Evolutionary conservation across 2,113 vertebrate genomes (phyloP).

Genomic region (Anser brachyrhynchus): DNA sequence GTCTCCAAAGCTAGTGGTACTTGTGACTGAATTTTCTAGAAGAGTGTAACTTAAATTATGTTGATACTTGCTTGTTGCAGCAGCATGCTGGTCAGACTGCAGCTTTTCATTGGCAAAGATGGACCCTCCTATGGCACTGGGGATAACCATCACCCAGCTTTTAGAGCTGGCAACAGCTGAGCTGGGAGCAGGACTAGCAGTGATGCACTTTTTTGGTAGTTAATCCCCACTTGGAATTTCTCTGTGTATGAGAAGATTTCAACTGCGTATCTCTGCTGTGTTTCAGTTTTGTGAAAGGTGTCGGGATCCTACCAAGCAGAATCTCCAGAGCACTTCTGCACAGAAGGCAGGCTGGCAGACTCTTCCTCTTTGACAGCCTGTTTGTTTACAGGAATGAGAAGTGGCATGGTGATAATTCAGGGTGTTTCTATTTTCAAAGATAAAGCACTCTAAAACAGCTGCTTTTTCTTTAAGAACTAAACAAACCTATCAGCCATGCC

Average conservation of each 20-base stretch:
- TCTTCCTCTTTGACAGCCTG: neutral
- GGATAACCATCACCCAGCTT: neutral
- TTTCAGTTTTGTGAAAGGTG: neutral
- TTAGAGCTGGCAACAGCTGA: neutral
- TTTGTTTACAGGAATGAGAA: neutral
- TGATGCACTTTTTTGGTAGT: neutral
- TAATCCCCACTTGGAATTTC: neutral
- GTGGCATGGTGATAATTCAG: neutral
- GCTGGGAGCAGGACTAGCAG: neutral
- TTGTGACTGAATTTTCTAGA: neutral
- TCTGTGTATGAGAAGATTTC: neutral
- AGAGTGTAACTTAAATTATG: neutral
- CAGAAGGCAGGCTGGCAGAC: neutral
- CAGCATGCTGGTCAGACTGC: neutral
- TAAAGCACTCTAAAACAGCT: conserved; percentile 1
- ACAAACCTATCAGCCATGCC: neutral
- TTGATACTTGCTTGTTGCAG: neutral
- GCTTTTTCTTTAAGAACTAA: neutral
- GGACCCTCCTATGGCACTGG: neutral
- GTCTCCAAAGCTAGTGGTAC: neutral
- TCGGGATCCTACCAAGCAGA: neutral
- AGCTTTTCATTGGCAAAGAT: neutral
- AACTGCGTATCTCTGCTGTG: neutral
- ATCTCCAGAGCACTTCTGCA: neutral
- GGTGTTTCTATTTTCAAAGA: conserved; percentile 1